Conservation (phyloP, 2,797 vertebrate genomes). For the Ceryle rudis region DNA sequence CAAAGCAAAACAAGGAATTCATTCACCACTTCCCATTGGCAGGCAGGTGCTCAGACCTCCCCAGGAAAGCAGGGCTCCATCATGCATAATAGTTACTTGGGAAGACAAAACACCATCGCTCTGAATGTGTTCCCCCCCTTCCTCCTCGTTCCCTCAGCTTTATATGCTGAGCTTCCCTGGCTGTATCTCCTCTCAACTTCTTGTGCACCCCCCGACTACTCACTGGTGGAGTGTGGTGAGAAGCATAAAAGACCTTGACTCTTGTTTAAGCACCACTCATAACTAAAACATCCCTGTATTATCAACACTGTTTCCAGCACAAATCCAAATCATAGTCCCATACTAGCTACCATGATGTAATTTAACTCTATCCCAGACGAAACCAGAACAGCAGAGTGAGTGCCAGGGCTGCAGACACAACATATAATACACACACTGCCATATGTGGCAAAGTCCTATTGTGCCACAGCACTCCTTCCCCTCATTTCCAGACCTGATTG, state of each 20-base stretch:
- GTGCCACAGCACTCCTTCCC: not conserved
- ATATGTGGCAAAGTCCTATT: accelerated
- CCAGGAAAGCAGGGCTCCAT: not conserved
- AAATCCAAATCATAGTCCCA: not conserved
- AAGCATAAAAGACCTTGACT: no score
- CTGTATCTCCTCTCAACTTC: not conserved
- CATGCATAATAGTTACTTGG: not conserved
- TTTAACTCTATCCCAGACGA: not conserved
- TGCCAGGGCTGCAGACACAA: not conserved
- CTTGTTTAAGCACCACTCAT: no score
- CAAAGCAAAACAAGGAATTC: not conserved
- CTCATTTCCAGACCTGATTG: not conserved
- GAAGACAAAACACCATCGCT: not conserved
- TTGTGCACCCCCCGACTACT: not conserved
- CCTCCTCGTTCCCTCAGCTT: not conserved
- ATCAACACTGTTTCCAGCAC: not conserved
- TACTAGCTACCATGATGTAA: not conserved
- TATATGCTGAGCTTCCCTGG: not conserved
- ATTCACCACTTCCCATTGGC: not conserved
- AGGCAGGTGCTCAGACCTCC: not conserved
- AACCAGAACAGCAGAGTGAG: not conserved
- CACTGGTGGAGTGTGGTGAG: not conserved
- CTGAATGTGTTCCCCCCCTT: not conserved
- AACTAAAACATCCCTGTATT: not conserved
- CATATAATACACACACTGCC: not conserved